Conservation (phyloP, 2,888 invertebrate genomes). For the Drosophila prostipennis region DNA sequence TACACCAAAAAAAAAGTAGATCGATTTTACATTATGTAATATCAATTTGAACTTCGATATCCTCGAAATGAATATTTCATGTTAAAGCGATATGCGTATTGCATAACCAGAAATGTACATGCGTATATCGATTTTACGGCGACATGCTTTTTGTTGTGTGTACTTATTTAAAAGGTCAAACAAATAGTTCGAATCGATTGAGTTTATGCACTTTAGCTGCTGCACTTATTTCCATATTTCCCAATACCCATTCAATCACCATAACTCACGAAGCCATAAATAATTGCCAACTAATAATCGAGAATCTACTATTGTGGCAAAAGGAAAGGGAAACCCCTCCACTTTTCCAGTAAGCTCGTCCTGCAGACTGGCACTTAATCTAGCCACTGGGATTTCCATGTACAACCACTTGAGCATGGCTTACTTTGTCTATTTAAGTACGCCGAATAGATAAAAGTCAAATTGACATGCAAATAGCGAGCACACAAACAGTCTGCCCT, state of each 20-base stretch:
- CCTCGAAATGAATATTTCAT: no score
- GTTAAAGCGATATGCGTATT: no score
- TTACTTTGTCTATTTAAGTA: constrained; percentile 60
- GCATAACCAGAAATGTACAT: no score
- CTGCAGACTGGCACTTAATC: constrained; percentile 52
- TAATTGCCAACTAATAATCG: constrained; percentile 36
- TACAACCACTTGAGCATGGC: constrained; percentile 66
- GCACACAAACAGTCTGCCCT: constrained; percentile 43
- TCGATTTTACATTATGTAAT: no score
- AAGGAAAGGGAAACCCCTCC: constrained; percentile 1
- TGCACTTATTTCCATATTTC: constrained; percentile 19
- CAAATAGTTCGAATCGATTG: background rate
- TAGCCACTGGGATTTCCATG: constrained; percentile 69
- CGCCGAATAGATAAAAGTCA: constrained; percentile 69
- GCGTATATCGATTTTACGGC: no score
- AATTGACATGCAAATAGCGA: constrained; percentile 75
- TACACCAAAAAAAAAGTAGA: no score
- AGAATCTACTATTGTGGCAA: background rate
- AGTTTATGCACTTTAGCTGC: background rate
- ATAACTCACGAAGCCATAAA: constrained; percentile 25
- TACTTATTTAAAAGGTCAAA: no score
- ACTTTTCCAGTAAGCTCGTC: constrained; percentile 1
- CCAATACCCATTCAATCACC: constrained; percentile 17
- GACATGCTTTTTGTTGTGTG: no score
- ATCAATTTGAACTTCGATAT: no score